These are phyloP conservation scores for Clarias magur DNA, from an alignment of 2,113 vertebrate genomes.

Conservation along the genomic window DNA sequence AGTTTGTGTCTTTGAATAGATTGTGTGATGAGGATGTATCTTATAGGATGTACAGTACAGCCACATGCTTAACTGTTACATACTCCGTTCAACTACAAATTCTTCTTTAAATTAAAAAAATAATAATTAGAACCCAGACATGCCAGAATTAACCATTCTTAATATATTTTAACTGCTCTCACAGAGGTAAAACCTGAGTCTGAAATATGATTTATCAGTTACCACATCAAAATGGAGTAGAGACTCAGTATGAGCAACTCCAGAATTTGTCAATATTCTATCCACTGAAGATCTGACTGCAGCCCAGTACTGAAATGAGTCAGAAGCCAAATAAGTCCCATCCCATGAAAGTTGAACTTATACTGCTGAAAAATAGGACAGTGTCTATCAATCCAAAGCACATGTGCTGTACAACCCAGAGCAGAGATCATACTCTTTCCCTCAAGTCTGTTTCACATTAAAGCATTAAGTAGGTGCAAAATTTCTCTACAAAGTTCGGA, in stretches of 20 bases:
- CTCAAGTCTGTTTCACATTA: constrained; percentile 31
- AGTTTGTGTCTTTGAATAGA: neutral
- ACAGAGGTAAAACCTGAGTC: constrained; percentile 29
- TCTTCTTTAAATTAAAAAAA: constrained; percentile 36
- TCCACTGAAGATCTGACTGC: neutral
- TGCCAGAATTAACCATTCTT: constrained; percentile 11
- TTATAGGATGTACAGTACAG: neutral
- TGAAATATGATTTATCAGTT: constrained; percentile 33
- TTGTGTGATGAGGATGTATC: neutral
- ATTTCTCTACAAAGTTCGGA: constrained; percentile 24
- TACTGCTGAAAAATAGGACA: constrained; percentile 11
- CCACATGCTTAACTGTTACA: neutral
- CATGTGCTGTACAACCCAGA: constrained; percentile 18
- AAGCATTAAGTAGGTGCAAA: constrained; percentile 17
- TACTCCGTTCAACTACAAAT: neutral
- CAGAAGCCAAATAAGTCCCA: neutral
- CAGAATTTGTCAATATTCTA: neutral
- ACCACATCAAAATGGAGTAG: neutral
- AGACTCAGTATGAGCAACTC: neutral
- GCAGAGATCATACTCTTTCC: constrained; percentile 37
- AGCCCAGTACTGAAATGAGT: neutral
- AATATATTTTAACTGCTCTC: constrained; percentile 42
- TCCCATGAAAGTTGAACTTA: neutral
- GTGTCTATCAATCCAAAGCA: constrained; percentile 33
- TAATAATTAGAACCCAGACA: constrained; percentile 1